Evolutionary conservation across 2,888 invertebrate genomes (phyloP).

Genomic region (Biston stratarius): DNA sequence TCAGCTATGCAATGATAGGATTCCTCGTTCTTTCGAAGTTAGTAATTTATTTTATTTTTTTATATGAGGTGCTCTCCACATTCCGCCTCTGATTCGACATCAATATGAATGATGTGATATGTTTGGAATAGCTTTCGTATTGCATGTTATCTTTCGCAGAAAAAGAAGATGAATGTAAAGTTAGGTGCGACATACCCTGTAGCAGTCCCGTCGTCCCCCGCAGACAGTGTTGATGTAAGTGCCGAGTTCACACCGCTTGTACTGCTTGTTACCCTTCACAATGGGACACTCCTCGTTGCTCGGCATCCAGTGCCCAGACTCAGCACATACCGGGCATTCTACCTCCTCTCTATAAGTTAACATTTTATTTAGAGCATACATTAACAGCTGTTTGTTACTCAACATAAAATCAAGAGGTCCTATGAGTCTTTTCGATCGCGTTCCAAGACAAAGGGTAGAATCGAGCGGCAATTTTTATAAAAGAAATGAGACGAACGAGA

Average conservation of each 20-base stretch:
- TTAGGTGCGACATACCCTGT: constrained; percentile 58
- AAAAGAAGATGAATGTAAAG: no score
- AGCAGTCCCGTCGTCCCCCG: constrained; percentile 72
- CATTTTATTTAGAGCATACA: not conserved
- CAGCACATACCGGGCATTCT: constrained; percentile 75
- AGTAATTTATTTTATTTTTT: no score
- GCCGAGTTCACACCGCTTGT: constrained; percentile 69
- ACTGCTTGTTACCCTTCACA: constrained; percentile 60
- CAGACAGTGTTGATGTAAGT: constrained; percentile 73
- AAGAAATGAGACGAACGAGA: no score
- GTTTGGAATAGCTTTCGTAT: not conserved
- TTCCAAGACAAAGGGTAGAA: no score
- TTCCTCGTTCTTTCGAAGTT: no score
- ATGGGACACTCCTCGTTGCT: constrained; percentile 68
- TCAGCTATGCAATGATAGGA: no score
- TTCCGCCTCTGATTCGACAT: no score
- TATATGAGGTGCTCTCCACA: no score
- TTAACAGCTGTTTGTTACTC: not conserved
- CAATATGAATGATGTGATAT: not conserved
- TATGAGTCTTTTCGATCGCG: no score
- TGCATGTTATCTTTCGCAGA: not conserved
- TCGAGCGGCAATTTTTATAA: no score
- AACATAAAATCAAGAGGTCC: not conserved
- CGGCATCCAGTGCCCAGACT: constrained; percentile 58
- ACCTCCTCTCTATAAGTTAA: constrained; percentile 57